Evolutionary conservation across 2,888 invertebrate species (phyloP).

Genomic region (Aporophyla lueneburgensis): DNA sequence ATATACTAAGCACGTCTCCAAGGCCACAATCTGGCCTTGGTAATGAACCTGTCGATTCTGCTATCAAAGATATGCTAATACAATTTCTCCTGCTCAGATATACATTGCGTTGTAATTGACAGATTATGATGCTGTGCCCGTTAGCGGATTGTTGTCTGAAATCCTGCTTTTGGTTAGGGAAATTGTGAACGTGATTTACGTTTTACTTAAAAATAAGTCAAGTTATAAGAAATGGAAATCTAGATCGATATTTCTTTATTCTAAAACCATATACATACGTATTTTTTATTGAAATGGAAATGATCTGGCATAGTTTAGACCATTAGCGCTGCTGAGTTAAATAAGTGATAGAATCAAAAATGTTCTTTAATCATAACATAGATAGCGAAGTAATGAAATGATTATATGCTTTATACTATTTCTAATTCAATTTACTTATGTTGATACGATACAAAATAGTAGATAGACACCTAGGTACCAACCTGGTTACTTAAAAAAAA

Average conservation of each 20-base stretch:
- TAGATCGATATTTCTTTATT: neutral
- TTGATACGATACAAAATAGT: neutral
- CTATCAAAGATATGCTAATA: constrained; percentile 61
- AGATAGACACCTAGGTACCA: neutral
- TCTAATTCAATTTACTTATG: neutral
- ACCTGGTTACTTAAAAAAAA: too few species aligned
- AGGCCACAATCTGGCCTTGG: constrained; percentile 48
- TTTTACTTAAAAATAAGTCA: neutral
- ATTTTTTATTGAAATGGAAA: neutral
- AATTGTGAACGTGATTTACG: neutral
- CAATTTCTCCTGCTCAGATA: constrained; percentile 63
- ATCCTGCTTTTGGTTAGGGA: neutral
- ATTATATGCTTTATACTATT: neutral
- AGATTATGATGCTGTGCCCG: constrained; percentile 15
- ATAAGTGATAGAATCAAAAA: neutral
- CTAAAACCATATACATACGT: neutral
- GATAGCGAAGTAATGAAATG: neutral
- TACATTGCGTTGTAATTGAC: constrained; percentile 44
- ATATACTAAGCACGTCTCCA: constrained; percentile 17
- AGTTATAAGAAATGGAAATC: too few species aligned
- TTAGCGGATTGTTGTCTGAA: constrained; percentile 6
- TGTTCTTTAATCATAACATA: neutral
- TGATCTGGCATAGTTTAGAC: neutral
- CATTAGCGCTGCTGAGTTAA: neutral
- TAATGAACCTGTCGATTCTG: constrained; percentile 40